Evolutionary conservation across 2,797 vertebrate species (phyloP), one percentile per base, ranked within the genome.

Genomic region (Coccyzus lansbergi): DNA sequence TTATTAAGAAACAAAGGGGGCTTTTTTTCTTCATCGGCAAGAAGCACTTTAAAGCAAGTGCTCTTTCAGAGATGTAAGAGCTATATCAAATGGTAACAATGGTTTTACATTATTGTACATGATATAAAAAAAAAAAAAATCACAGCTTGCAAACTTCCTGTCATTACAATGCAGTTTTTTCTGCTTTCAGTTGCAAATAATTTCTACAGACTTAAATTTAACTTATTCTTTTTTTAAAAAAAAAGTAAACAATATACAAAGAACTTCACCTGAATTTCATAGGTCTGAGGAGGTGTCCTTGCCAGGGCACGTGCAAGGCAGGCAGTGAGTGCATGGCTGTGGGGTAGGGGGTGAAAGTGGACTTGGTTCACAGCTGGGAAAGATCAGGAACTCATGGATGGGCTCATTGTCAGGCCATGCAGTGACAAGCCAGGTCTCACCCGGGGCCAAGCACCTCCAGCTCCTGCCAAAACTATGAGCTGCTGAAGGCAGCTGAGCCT

Each of bases 1-100:
- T 98, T 98, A 98, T 98, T 98, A 97, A 97, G 96, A 98, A 97
- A 96, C 95, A 96, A 97, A 96, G 91, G 86, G 72, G 34, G 28
- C 38, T 42, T 79, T 95, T 92, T 95, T 83, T 93, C 89, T 96
- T 98, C 97, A 94, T 92, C 95, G 96, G 51, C 96, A 97, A 96
- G 95, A 92, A 96, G 95, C 96, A 96, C 95, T 96, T 96, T 69
- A 95, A 93, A 92, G 74, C 92, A 96, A 96, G 92, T 96, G 92
- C 70, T 93, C 96, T 94, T 93, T 82, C 79, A 85, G 94, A 92
- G 90, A 91, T 93, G 92, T 79, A 95, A 94, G 97, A 95, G 94
- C 88, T 94, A 4, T 97, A 97, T 84, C 86, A 95, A 94, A 96
- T 90, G 90, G 94, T 83, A 96, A 94, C 90, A 95, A 86, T 96